phyloP scores from a whole-genome alignment of 2,888 invertebrate species.

The Blastobasis lacticolella region DNA sequence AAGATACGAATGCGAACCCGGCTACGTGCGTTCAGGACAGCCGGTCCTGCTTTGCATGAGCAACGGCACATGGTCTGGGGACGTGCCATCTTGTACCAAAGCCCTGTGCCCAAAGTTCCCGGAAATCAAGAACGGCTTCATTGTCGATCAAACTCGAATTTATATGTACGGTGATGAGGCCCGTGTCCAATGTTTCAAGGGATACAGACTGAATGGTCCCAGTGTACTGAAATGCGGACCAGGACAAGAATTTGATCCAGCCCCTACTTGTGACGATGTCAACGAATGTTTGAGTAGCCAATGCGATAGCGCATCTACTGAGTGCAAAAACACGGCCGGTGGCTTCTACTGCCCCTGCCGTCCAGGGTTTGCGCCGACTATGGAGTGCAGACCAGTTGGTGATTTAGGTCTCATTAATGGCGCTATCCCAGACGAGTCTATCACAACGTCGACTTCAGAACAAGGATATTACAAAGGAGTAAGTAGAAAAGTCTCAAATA shows the following conservation, averaged over 20 bases:
- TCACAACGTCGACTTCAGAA: constrained; percentile 88
- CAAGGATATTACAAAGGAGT: constrained; percentile 87
- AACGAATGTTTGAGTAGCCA: constrained; percentile 93
- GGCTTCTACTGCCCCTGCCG: constrained; percentile 92
- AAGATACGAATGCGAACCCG: constrained; percentile 92
- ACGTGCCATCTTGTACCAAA: constrained; percentile 89
- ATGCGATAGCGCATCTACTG: constrained; percentile 92
- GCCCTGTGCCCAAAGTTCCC: constrained; percentile 83
- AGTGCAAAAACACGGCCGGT: constrained; percentile 91
- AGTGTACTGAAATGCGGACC: constrained; percentile 89
- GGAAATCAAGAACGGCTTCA: constrained; percentile 89
- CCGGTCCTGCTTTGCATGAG: constrained; percentile 96
- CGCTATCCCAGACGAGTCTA: constrained; percentile 92
- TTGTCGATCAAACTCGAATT: constrained; percentile 83
- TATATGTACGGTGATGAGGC: constrained; percentile 94
- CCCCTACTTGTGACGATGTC: constrained; percentile 92
- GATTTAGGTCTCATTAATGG: constrained; percentile 92
- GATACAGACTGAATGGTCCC: constrained; percentile 88
- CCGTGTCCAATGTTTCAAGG: constrained; percentile 91
- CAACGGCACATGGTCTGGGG: constrained; percentile 95
- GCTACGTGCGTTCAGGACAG: constrained; percentile 89
- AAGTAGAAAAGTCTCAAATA: constrained; percentile 28
- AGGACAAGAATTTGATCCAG: constrained; percentile 86
- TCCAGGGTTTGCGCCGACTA: constrained; percentile 86
- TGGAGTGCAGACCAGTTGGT: constrained; percentile 92